Evolutionary conservation across 2,113 vertebrate genomes (phyloP).

Genomic region (Dipodomys ordii): DNA sequence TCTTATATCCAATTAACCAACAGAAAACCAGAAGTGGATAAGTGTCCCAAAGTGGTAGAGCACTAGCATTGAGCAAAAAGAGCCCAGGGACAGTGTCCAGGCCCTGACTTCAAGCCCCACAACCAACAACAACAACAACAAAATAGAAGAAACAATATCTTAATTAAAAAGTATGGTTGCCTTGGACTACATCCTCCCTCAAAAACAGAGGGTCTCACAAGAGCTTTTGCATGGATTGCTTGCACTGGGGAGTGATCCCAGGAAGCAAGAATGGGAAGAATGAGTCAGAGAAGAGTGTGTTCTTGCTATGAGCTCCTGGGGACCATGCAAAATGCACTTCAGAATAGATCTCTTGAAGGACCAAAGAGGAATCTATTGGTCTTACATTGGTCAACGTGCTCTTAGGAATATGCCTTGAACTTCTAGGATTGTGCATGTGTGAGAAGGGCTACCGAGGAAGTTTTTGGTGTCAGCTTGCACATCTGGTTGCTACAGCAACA

Average conservation of each 20-base stretch:
- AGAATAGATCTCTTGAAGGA: neutral
- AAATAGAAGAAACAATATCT: neutral
- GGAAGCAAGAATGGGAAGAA: neutral
- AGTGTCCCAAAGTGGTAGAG: too few relatives aligned
- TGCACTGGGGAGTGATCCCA: neutral
- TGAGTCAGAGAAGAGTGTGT: neutral
- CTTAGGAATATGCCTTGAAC: neutral
- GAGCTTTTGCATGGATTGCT: neutral
- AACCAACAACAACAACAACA: too few relatives aligned
- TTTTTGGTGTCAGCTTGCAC: neutral
- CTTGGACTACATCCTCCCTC: neutral
- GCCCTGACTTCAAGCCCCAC: too few relatives aligned
- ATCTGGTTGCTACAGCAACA: neutral
- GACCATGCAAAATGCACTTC: neutral
- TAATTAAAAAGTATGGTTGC: neutral
- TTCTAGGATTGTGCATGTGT: neutral
- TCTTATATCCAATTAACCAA: too few relatives aligned
- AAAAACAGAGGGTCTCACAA: neutral
- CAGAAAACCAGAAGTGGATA: too few relatives aligned
- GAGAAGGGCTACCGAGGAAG: neutral
- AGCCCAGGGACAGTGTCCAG: too few relatives aligned
- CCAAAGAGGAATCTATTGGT: neutral
- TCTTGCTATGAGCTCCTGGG: neutral
- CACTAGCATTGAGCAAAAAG: too few relatives aligned
- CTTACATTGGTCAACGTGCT: neutral